phyloP scores from a whole-genome alignment of 2,888 invertebrate genomes.

The Anarsia innoxiella region DNA sequence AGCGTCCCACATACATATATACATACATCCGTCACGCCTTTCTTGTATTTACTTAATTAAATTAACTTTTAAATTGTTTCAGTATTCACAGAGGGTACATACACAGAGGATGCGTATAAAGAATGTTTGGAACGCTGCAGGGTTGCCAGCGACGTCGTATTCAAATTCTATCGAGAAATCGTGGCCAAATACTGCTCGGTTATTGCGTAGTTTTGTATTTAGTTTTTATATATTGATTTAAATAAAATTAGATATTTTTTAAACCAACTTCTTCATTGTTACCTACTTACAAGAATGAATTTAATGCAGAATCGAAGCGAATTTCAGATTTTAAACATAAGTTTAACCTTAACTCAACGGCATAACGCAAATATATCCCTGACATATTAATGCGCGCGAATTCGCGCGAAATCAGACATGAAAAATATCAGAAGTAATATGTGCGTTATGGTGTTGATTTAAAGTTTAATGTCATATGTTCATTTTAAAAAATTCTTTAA shows the following conservation, averaged over 20 bases:
- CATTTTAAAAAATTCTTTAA: too few relatives aligned
- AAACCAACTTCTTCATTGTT: too few relatives aligned
- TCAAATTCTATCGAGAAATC: constrained; percentile 82
- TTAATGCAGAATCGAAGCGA: too few relatives aligned
- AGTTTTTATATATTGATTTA: too few relatives aligned
- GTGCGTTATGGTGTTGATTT: background rate
- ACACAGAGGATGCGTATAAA: constrained; percentile 79
- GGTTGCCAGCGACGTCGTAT: constrained; percentile 79
- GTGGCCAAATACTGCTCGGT: constrained; percentile 73
- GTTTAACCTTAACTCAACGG: too few relatives aligned
- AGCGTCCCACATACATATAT: background rate
- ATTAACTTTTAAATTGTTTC: constrained; percentile 44
- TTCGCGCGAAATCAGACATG: background rate
- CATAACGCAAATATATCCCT: too few relatives aligned
- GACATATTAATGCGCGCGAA: background rate
- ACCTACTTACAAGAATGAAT: too few relatives aligned
- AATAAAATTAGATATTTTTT: too few relatives aligned
- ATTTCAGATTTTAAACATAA: too few relatives aligned
- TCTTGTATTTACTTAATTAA: background rate
- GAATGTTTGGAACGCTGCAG: constrained; percentile 79
- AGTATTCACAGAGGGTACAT: constrained; percentile 82
- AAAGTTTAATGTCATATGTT: too few relatives aligned
- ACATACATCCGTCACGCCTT: too few relatives aligned
- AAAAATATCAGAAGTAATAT: too few relatives aligned
- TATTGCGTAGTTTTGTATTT: constrained; percentile 27